phyloP scores from a whole-genome alignment of 2,797 vertebrate genomes.

The Sebastolobus alascanus region DNA sequence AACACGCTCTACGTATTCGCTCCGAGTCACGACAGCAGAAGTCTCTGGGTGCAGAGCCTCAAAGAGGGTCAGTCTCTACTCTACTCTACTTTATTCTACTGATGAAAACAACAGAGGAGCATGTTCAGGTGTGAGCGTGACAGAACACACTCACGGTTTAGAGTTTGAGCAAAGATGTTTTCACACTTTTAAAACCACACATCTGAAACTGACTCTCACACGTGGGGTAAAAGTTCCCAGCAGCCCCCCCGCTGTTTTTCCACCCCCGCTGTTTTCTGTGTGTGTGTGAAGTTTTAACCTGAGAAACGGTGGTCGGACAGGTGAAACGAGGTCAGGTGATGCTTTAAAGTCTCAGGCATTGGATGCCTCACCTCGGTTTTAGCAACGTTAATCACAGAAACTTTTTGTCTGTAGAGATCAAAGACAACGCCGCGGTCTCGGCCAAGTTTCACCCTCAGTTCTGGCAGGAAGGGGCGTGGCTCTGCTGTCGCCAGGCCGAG shows the following conservation, averaged over 20 bases:
- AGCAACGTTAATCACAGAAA: neutral
- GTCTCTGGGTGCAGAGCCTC: conserved; percentile 91
- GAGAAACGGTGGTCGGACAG: neutral
- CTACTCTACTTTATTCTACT: neutral
- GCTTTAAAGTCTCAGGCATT: neutral
- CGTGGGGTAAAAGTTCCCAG: neutral
- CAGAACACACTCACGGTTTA: neutral
- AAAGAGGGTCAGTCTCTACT: conserved; percentile 89
- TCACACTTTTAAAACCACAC: conserved; percentile 49
- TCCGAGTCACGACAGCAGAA: conserved; percentile 89
- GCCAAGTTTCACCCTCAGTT: conserved; percentile 95
- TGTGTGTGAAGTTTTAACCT: neutral
- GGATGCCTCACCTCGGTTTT: too few species aligned
- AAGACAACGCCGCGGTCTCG: conserved; percentile 87
- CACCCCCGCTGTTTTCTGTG: neutral
- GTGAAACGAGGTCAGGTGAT: neutral
- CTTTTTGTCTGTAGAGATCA: conserved; percentile 86
- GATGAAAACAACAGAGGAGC: neutral
- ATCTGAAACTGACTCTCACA: conserved; percentile 18
- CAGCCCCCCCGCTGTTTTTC: conserved; percentile 51
- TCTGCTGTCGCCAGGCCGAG: conserved; percentile 94
- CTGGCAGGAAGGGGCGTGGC: conserved; percentile 93
- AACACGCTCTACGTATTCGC: conserved; percentile 93
- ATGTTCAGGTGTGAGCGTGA: fast-evolving
- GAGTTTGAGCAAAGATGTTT: conserved; percentile 1